These are phyloP conservation scores for Rotaria sp. DNA, from an alignment of 2,888 invertebrate species.

Conservation along the genomic window DNA sequence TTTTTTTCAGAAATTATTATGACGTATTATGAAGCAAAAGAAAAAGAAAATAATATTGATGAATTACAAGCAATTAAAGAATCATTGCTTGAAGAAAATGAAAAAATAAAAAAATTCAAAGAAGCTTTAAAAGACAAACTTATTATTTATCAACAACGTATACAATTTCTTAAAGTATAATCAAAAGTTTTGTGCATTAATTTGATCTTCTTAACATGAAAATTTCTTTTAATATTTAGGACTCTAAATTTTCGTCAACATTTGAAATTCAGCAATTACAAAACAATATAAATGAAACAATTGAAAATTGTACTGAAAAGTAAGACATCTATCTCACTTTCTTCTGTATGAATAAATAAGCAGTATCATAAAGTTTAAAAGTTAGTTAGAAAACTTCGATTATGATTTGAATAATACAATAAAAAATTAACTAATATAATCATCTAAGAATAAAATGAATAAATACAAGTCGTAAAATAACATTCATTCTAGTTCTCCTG, in stretches of 20 bases:
- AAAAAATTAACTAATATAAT: too few species aligned
- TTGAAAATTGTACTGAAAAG: neutral
- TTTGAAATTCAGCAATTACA: neutral
- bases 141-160: neutral
- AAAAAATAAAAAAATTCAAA: neutral
- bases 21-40: neutral
- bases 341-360: too few species aligned
- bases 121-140: neutral
- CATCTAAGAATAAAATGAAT: too few species aligned
- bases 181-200: neutral
- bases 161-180: neutral
- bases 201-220: too few species aligned
- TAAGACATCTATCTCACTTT: too few species aligned
- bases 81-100: neutral
- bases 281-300: neutral
- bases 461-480: too few species aligned
- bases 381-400: too few species aligned
- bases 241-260: neutral
- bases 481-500: neutral
- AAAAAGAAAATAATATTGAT: neutral
- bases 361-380: too few species aligned
- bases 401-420: too few species aligned
- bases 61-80: neutral
- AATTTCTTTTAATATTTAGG: neutral
- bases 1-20: neutral